Evolutionary conservation across 1,140 invertebrate species (phyloP), one percentile per base, ranked within the genome.

Genomic region (Triops cancriformis): DNA sequence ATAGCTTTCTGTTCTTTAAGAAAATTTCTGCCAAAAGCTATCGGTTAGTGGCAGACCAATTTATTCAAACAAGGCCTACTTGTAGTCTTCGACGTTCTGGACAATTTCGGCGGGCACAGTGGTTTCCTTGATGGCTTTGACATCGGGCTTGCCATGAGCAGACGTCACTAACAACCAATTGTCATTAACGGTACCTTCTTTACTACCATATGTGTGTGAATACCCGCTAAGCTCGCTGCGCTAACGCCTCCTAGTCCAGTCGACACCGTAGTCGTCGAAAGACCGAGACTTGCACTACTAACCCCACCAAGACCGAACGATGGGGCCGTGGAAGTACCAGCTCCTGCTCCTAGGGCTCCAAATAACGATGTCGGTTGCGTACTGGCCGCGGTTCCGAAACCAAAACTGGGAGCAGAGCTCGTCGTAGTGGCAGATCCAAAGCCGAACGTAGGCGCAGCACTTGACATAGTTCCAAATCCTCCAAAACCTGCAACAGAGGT

Each of bases 1-100:
- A 92, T 85, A 0, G 87, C 86, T 84, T 95, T 96, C 83, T 95
- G 92, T 76, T 91, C 89, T 86, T 94, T 94, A 0, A 95, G 91
- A 85, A 91, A 91, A 76, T 90, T 89, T 81, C 94, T 95, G 80
- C 87, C n/a, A n/a, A 88, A 28, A 86, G 82, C 78, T 89, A 87
- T 73, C 82, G 82, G 80, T 82, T 7, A 77, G 27, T 31, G 10
- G 79, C 1, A n/a, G 14, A n/a, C 10, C 26, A 77, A n/a, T 26
- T 72, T 18, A 51, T 51, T 6, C 27, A 26, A 73, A 45, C 51
- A 73, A 5, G 41, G 85, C 84, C 85, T 86, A 89, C 89, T 89
- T 88, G 81, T 89, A 88, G 79, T 82, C 82, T 76, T 89, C 88
- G 51, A 90, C 88, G 73, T 86, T 87, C 79, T 85, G 84, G 73